Evolutionary conservation across 2,888 invertebrate genomes (phyloP).

Genomic region (Amphiduros pacificus): DNA sequence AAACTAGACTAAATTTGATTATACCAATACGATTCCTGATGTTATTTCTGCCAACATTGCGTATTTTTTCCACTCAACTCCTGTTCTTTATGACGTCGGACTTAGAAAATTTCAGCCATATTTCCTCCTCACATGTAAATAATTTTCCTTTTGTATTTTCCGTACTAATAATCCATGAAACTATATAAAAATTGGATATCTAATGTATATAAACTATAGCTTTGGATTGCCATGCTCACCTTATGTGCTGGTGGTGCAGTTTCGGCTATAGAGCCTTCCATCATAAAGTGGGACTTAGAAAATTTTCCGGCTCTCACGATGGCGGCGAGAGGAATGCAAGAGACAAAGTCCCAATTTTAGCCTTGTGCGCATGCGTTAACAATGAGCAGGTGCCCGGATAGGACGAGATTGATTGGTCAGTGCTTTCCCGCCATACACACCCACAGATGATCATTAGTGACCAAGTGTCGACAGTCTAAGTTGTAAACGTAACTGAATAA

Average conservation of each 20-base stretch:
- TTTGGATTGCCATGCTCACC: slow-evolving; percentile 26
- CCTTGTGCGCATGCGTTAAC: slow-evolving; percentile 40
- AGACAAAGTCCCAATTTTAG: slow-evolving; percentile 43
- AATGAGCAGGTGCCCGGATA: slow-evolving; percentile 3
- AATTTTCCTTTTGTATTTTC: not conserved
- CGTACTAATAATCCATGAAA: not conserved
- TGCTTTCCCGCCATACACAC: not conserved
- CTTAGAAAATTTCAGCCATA: slow-evolving; percentile 53
- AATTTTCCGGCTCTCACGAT: slow-evolving; percentile 22
- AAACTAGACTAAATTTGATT: no score
- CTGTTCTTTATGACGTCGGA: slow-evolving; percentile 28
- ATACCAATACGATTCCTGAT: no score
- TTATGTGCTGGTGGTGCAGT: slow-evolving; percentile 20
- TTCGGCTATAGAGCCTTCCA: slow-evolving; percentile 32
- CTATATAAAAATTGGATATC: not conserved
- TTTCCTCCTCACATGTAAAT: slow-evolving; percentile 27
- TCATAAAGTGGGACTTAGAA: slow-evolving; percentile 20
- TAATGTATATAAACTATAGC: not conserved
- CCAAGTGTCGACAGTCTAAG: no score
- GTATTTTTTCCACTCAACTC: not conserved
- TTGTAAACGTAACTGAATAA: no score
- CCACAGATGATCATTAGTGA: no score
- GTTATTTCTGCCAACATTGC: not conserved
- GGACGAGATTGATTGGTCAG: not conserved
- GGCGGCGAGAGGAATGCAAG: slow-evolving; percentile 33